Conservation (phyloP, 2,113 vertebrate genomes). For the Lota lota region DNA sequence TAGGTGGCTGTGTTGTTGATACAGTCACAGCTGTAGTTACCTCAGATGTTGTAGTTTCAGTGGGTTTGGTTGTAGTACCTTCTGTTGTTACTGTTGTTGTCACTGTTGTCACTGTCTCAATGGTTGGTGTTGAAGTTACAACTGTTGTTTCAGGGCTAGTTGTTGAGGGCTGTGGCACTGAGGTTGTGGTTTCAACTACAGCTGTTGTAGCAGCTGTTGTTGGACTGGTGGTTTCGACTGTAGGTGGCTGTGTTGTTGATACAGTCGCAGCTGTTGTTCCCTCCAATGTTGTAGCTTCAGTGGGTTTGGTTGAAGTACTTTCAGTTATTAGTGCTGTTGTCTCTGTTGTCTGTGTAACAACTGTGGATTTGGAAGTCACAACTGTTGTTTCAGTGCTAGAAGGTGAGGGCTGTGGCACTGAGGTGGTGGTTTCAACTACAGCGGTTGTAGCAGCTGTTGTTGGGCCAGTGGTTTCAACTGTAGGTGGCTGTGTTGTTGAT, state of each 20-base stretch:
- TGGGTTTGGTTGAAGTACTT: neutral
- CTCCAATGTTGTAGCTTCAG: neutral
- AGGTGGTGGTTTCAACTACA: accelerated
- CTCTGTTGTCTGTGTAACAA: neutral
- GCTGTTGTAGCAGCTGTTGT: constrained; percentile 16
- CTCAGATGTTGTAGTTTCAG: neutral
- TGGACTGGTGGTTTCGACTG: no score
- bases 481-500: constrained; percentile 11
- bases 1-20: neutral
- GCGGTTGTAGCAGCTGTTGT: neutral
- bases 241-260: neutral
- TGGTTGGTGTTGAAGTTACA: constrained; percentile 15
- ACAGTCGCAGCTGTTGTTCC: neutral
- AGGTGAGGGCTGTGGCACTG: neutral
- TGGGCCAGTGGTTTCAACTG: neutral
- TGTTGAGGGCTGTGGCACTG: neutral
- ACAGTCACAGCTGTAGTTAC: neutral
- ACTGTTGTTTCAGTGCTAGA: constrained; percentile 7
- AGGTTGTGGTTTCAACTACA: constrained; percentile 3
- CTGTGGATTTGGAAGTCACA: constrained; percentile 1
- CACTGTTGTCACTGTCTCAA: neutral
- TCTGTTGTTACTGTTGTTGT: neutral
- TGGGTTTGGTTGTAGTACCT: neutral
- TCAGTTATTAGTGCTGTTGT: neutral
- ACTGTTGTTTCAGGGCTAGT: neutral